Evolutionary conservation across 92 coral and sea anemone genomes (phyloP).

Genomic region (Metridium senile): DNA sequence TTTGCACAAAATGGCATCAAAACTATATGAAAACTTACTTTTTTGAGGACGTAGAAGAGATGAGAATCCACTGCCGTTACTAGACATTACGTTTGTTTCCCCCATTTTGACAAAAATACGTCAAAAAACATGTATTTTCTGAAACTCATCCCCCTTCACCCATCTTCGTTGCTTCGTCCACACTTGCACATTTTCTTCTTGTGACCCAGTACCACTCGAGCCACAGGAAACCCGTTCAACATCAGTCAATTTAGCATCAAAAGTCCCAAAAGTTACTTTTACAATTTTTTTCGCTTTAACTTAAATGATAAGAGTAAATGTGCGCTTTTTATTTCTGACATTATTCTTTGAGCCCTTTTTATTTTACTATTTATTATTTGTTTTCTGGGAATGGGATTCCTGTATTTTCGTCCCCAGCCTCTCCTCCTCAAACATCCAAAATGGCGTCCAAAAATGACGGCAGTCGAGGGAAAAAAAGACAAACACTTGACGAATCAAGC

Average conservation of each 20-base stretch:
- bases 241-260: too few relatives aligned
- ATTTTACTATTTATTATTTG: neutral
- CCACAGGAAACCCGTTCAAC: conserved; percentile 25
- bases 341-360: too few relatives aligned
- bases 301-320: too few relatives aligned
- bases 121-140: conserved; percentile 6
- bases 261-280: too few relatives aligned
- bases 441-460: conserved; percentile 26
- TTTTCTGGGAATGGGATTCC: neutral
- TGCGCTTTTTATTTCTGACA: too few relatives aligned
- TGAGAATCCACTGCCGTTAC: conserved; percentile 25
- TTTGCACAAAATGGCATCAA: neutral
- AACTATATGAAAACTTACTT: conserved; percentile 21
- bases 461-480: conserved; percentile 39
- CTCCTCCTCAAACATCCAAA: conserved; percentile 14
- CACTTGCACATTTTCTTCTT: neutral
- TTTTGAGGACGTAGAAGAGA: conserved; percentile 47
- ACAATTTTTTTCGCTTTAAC: too few relatives aligned
- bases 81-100: conserved; percentile 41
- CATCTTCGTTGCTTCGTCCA: neutral
- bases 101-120: conserved; percentile 12
- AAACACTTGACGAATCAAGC: conserved; percentile 54
- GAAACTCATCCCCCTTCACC: neutral
- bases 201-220: neutral
- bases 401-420: conserved; percentile 13